Percentiles rank a stretch among this genome's conserved stretches.
Evolutionary conservation across 2,888 invertebrate genomes (phyloP).

Genomic region (Andrena marginata): DNA sequence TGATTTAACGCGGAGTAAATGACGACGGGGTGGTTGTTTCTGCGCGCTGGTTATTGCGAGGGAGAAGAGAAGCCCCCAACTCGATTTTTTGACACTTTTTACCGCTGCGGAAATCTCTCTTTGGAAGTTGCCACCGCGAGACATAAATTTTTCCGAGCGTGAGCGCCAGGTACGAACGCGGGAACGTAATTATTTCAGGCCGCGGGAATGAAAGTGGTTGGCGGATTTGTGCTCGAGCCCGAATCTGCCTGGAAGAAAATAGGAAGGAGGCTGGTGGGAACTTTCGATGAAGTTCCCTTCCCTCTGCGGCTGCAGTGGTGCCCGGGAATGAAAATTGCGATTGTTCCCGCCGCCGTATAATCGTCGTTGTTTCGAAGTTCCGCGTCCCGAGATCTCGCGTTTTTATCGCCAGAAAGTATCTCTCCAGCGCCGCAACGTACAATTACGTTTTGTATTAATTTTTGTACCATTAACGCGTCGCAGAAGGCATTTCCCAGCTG

Average conservation of each 20-base stretch:
- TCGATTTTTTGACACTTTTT: not conserved
- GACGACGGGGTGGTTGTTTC: not conserved
- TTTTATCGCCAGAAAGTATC: conserved; percentile 11
- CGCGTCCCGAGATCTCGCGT: conserved; percentile 10
- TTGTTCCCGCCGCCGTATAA: conserved; percentile 29
- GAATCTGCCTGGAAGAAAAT: conserved; percentile 4
- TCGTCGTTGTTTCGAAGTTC: conserved; percentile 31
- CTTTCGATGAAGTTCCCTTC: conserved; percentile 18
- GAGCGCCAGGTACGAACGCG: not conserved
- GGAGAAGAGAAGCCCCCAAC: not conserved
- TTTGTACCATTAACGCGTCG: not conserved
- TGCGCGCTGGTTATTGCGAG: not conserved
- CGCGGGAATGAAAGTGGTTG: conserved; percentile 1
- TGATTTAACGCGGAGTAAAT: conserved; percentile 8
- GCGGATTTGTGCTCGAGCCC: not conserved
- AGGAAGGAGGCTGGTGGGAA: not conserved
- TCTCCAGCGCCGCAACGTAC: not conserved
- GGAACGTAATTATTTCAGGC: conserved; percentile 30
- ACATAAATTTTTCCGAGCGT: conserved; percentile 15
- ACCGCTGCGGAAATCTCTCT: not conserved
- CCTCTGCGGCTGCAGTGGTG: not conserved
- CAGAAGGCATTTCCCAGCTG: not conserved
- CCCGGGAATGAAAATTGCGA: conserved; percentile 17
- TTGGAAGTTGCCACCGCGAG: conserved; percentile 3
- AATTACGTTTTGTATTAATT: conserved; percentile 2